These are phyloP conservation scores for Mirza zaza DNA, from an alignment of 2,113 vertebrate genomes.

Conservation along the genomic window DNA sequence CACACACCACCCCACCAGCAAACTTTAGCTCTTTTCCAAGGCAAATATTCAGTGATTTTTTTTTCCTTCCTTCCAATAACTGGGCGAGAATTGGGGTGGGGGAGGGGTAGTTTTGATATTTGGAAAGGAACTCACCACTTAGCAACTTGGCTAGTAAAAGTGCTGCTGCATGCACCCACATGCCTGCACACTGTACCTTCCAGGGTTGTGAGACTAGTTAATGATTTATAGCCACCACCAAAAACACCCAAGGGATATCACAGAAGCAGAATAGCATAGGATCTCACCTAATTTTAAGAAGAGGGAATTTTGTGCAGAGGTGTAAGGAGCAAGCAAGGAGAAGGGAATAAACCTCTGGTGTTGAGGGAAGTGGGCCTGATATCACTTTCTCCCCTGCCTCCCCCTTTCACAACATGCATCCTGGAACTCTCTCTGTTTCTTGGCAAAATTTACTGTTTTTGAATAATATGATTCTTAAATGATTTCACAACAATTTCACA, in stretches of 20 bases:
- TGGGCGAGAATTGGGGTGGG: not conserved
- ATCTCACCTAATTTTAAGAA: not conserved
- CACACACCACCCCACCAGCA: not conserved
- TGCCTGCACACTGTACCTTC: not conserved
- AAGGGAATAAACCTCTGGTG: not conserved
- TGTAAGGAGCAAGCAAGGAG: not conserved
- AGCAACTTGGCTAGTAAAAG: not conserved
- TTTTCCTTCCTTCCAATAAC: not conserved
- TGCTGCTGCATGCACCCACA: not conserved
- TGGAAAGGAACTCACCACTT: conserved; percentile 48
- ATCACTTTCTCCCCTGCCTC: not conserved
- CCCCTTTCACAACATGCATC: not conserved
- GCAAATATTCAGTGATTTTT: not conserved
- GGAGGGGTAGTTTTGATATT: not conserved
- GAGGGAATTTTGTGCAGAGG: not conserved
- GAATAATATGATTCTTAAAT: conserved; percentile 47
- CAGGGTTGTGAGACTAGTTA: not conserved
- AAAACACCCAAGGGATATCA: not conserved
- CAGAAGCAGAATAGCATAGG: not conserved
- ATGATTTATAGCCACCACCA: not conserved
- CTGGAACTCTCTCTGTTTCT: conserved; percentile 47
- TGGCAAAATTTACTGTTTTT: conserved; percentile 38
- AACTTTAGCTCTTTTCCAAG: conserved; percentile 31
- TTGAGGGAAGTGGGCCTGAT: not conserved
- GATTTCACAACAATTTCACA: conserved; percentile 62